These are phyloP conservation scores for Odocoileus virginianus DNA, from an alignment of 2,113 vertebrate species.

Conservation along the genomic window DNA sequence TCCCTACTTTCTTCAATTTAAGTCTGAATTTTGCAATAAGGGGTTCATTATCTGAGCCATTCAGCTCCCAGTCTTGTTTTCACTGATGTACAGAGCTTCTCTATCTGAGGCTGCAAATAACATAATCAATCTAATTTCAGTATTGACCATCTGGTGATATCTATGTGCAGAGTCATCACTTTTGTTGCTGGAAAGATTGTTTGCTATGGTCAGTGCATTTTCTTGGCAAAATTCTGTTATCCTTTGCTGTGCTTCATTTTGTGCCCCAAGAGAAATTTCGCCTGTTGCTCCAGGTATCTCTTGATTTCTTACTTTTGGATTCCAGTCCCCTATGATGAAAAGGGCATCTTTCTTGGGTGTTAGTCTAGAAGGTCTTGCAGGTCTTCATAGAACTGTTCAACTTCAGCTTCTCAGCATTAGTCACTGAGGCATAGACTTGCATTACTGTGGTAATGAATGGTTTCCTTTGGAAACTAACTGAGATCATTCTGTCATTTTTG, in stretches of 20 bases:
- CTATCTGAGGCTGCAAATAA: background rate
- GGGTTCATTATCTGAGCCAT: background rate
- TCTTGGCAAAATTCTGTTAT: background rate
- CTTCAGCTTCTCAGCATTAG: background rate
- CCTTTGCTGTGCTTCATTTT: background rate
- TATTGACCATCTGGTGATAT: background rate
- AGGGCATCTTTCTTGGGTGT: background rate
- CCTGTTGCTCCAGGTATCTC: background rate
- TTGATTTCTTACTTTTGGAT: background rate
- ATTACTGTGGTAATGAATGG: background rate
- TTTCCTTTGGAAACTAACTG: background rate
- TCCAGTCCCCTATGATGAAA: background rate
- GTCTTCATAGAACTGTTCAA: background rate
- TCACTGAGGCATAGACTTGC: background rate
- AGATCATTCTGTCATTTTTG: background rate
- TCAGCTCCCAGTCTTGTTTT: background rate
- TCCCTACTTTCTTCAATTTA: background rate
- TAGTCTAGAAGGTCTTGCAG: background rate
- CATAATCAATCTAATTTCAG: background rate
- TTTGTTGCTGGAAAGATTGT: background rate
- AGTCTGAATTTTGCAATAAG: background rate
- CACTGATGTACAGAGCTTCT: background rate
- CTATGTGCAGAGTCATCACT: background rate
- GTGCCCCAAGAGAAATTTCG: rapidly evolving
- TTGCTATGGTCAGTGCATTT: background rate